phyloP scores from a whole-genome alignment of 2,797 vertebrate genomes.

The Microctenopoma lineatum region DNA sequence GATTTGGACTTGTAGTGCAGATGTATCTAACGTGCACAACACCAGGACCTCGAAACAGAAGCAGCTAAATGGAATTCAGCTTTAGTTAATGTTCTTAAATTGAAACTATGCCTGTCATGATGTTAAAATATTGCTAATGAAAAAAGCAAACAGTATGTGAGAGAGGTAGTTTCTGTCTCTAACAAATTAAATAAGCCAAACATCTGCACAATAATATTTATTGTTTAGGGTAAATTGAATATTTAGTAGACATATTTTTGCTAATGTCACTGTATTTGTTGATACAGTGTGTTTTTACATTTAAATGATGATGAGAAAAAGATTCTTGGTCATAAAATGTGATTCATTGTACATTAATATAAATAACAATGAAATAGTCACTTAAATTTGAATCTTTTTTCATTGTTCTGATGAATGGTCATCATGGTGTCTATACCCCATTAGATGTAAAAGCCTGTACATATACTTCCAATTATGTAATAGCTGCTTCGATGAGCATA shows the following conservation, averaged over 20 bases:
- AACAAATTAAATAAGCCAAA: background rate
- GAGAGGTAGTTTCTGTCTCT: background rate
- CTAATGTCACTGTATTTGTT: background rate
- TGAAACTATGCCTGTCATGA: background rate
- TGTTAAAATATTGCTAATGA: background rate
- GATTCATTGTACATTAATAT: background rate
- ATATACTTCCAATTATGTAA: background rate
- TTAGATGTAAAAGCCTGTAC: constrained; percentile 16
- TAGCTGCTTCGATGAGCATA: background rate
- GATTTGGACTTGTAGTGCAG: background rate
- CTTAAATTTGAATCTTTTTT: background rate
- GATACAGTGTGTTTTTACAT: background rate
- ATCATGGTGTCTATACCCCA: constrained; percentile 27
- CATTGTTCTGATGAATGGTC: background rate
- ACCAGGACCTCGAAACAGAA: background rate
- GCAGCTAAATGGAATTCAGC: background rate
- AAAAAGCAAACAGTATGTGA: background rate
- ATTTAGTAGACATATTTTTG: background rate
- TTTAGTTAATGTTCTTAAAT: background rate
- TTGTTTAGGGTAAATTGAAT: background rate
- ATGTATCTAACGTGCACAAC: background rate
- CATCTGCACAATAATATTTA: no score
- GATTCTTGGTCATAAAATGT: background rate
- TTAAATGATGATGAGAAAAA: background rate
- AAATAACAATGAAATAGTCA: background rate